A percentile compares a stretch with the other conserved stretches of the same genome.
These are phyloP conservation scores for Tetragonula clypearis DNA, from an alignment of 1,140 invertebrate species.

Conservation along the genomic window DNA sequence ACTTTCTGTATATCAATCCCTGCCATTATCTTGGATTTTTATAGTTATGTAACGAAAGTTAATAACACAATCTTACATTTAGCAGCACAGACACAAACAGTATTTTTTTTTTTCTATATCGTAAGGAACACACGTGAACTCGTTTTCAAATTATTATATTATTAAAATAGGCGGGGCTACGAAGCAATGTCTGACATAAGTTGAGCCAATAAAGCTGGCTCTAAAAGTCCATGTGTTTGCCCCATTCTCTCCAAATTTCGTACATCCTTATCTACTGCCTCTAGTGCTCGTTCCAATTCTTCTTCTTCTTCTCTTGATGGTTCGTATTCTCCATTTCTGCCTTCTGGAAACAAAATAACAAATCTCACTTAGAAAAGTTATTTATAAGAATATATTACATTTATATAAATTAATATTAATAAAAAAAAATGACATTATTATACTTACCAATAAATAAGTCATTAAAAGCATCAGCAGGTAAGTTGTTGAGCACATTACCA, in stretches of 20 bases:
- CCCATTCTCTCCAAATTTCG: conserved; percentile 88
- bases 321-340: conserved; percentile 87
- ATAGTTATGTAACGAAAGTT: conserved; percentile 63
- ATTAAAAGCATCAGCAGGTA: conserved; percentile 95
- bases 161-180: conserved; percentile 75
- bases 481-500: conserved; percentile 93
- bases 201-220: conserved; percentile 80
- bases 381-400: not conserved
- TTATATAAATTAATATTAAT: conserved; percentile 1
- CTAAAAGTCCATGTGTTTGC: conserved; percentile 84
- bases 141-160: conserved; percentile 53
- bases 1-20: conserved; percentile 66
- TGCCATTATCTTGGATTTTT: conserved; percentile 60
- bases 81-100: conserved; percentile 73
- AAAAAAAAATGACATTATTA: conserved; percentile 57
- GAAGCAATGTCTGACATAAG: conserved; percentile 81
- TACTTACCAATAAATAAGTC: conserved; percentile 90
- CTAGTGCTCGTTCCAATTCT: conserved; percentile 91
- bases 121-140: conserved; percentile 70
- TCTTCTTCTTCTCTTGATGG: conserved; percentile 91
- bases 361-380: not conserved
- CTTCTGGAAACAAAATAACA: conserved; percentile 81
- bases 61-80: conserved; percentile 71
- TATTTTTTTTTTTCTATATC: conserved; percentile 68
- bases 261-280: conserved; percentile 91